These are phyloP conservation scores for Lophura nycthemera DNA, from an alignment of 2,113 vertebrate species.

Conservation along the genomic window DNA sequence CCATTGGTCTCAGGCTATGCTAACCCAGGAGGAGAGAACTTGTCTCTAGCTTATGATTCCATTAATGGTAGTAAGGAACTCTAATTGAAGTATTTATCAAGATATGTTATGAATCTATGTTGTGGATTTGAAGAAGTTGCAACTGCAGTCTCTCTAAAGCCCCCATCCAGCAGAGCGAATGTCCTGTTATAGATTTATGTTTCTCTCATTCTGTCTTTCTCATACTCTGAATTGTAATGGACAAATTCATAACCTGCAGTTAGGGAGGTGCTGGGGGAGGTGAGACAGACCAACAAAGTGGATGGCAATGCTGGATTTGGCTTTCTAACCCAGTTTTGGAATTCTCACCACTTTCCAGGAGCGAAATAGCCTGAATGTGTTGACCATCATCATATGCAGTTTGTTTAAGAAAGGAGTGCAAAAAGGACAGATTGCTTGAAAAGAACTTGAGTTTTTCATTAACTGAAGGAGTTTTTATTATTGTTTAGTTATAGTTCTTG, in stretches of 20 bases:
- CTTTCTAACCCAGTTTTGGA: background rate
- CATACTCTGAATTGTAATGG: background rate
- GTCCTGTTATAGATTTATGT: background rate
- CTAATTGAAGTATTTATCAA: background rate
- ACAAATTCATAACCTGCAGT: background rate
- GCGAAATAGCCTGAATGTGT: background rate
- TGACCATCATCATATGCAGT: background rate
- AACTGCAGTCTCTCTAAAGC: background rate
- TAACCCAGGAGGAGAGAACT: background rate
- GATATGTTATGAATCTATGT: background rate
- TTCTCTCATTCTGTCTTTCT: background rate
- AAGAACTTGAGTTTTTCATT: background rate
- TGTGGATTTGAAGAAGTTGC: background rate
- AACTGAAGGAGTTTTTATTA: constrained; percentile 4
- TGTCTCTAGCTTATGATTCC: background rate
- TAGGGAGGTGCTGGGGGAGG: background rate
- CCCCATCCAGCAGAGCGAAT: background rate
- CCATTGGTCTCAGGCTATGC: background rate
- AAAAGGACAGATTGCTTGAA: background rate
- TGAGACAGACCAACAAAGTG: background rate
- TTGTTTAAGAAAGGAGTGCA: background rate
- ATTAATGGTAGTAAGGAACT: background rate
- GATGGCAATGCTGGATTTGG: background rate
- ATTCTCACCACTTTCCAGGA: background rate
- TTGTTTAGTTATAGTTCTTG: constrained; percentile 10